These are phyloP conservation scores for Triplophysa tibetana DNA, from an alignment of 2,113 vertebrate species.

Conservation along the genomic window DNA sequence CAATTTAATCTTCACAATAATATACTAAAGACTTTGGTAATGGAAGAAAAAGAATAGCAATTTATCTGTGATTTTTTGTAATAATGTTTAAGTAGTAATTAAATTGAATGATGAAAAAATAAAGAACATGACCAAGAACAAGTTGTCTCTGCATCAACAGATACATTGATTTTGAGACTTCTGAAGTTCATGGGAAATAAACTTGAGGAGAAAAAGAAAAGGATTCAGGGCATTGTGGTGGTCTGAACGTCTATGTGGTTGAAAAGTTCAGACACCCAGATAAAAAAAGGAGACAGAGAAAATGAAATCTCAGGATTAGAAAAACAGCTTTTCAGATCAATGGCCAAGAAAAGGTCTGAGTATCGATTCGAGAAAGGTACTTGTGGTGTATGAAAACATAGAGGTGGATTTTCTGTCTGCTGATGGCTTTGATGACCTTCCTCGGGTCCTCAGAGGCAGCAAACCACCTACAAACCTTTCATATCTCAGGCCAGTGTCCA, in stretches of 20 bases:
- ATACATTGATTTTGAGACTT: background rate
- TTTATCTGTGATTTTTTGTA: background rate
- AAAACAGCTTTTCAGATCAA: conserved; percentile 62
- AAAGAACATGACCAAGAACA: background rate
- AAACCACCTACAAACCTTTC: conserved; percentile 11
- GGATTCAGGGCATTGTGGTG: background rate
- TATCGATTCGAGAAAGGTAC: conserved; percentile 66
- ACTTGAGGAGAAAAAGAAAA: background rate
- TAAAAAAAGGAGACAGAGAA: conserved; percentile 31
- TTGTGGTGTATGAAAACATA: conserved; percentile 65
- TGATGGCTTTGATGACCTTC: conserved; percentile 55
- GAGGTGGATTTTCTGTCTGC: conserved; percentile 51
- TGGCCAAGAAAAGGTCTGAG: conserved; percentile 63
- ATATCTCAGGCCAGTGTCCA: conserved; percentile 1
- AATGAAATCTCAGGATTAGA: conserved; percentile 51
- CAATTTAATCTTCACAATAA: no score
- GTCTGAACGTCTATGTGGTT: conserved; percentile 25
- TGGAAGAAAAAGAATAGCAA: no score
- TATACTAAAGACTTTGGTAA: no score
- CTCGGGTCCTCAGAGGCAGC: conserved; percentile 37
- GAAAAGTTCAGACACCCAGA: conserved; percentile 17
- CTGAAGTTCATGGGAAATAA: background rate
- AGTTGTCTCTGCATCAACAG: background rate
- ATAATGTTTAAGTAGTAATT: background rate
- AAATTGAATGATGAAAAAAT: background rate